Evolutionary conservation across 2,888 invertebrate species (phyloP).

Genomic region (Epinotia bilunana): DNA sequence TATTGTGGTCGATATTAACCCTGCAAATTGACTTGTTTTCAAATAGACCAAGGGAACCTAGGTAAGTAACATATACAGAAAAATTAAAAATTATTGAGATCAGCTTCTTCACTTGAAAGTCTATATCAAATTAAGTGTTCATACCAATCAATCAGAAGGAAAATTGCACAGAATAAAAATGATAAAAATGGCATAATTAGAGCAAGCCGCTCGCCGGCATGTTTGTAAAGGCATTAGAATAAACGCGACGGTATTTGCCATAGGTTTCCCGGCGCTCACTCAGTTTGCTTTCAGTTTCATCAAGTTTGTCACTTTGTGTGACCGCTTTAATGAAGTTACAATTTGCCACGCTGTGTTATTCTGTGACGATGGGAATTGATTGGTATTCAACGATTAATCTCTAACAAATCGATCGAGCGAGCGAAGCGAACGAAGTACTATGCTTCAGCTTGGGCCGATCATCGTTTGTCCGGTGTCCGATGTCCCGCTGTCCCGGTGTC

Average conservation of each 20-base stretch:
- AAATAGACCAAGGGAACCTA: no score
- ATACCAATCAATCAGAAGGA: background rate
- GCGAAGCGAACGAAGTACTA: no score
- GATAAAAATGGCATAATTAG: conserved; percentile 41
- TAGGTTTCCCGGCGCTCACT: conserved; percentile 69
- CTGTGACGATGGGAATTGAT: background rate
- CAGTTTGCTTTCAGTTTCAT: conserved; percentile 75
- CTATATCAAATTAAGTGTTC: background rate
- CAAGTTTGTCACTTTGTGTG: conserved; percentile 76
- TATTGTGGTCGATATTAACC: no score
- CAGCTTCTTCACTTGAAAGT: background rate
- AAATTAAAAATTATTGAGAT: background rate
- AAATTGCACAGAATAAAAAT: conserved; percentile 34
- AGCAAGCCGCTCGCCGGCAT: conserved; percentile 51
- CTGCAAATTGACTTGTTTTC: no score
- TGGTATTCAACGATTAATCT: background rate
- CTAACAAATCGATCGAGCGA: no score
- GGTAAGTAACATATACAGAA: no score
- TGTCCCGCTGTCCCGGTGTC: no score
- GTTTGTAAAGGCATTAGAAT: conserved; percentile 76
- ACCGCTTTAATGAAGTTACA: conserved; percentile 53
- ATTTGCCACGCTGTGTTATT: conserved; percentile 31
- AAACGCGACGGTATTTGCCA: conserved; percentile 70
- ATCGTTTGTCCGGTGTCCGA: no score
- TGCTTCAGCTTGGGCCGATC: no score